phyloP scores from a whole-genome alignment of 2,113 vertebrate genomes.

The Progne subis region DNA sequence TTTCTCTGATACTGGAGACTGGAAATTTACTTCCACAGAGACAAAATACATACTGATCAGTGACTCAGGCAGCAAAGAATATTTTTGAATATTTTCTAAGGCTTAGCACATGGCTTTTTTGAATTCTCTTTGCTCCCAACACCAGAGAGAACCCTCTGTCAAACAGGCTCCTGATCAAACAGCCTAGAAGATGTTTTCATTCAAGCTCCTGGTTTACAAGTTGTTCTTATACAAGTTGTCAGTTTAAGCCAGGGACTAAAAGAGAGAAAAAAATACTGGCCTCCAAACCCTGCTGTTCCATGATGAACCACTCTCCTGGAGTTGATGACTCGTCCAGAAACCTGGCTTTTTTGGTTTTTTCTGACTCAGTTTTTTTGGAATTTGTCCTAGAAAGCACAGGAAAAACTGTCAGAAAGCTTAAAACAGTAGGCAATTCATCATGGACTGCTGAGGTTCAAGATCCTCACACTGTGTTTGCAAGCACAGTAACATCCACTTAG shows the following conservation, averaged over 20 bases:
- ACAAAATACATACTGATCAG: background rate
- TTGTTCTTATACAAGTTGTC: background rate
- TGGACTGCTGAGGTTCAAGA: background rate
- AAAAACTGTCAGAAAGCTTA: background rate
- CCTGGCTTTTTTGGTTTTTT: background rate
- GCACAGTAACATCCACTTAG: background rate
- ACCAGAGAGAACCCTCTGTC: background rate
- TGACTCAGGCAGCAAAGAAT: background rate
- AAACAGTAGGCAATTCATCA: background rate
- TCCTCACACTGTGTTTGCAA: background rate
- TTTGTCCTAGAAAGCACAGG: background rate
- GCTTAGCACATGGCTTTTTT: background rate
- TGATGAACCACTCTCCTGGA: background rate
- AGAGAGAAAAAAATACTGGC: background rate
- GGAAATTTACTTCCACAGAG: background rate
- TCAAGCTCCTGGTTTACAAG: background rate
- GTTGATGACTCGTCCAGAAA: background rate
- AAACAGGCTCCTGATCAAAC: background rate
- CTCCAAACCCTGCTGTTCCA: background rate
- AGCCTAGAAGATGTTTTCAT: background rate
- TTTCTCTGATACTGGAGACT: background rate
- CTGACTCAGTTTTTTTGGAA: background rate
- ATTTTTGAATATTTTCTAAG: background rate
- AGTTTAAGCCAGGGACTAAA: background rate
- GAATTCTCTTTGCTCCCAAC: background rate